Base-by-base conservation (phyloP, 92 coral and sea anemone genomes). In the Scolanthus callimorphus region DNA sequence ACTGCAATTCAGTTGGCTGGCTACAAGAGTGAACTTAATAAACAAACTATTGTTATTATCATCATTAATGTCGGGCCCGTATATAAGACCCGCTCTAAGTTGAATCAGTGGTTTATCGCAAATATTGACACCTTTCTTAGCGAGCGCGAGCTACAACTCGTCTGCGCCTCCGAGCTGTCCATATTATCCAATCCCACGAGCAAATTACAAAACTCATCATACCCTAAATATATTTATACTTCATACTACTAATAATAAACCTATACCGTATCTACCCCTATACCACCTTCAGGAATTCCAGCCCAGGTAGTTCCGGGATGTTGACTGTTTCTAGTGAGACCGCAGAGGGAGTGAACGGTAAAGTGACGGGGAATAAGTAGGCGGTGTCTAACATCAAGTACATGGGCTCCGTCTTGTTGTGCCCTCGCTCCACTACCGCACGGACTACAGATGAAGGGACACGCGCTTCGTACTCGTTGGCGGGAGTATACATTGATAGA, bases 401-500 rank as follows among this genome's bases (percentile, higher is more conserved):
- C 98, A 92, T 92, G 0, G 98, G 98, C 13, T 92, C 98, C 0
- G 90, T 69, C 60, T 88, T 86, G 65, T 92, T 84, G 43, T 92
- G 98, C 0, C 90, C 96, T 65, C 98, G 74, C 13, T 90, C 94
- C 39, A 92, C 96, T 57, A 92, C 98, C 0, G 98, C 98, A 2
- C 96, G 96, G 31, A 92, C 70, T 4, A 92, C 95, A 11, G 97
- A 79, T 15, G 96, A 90, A 2, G 98, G 98, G 17, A 92, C 98
- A 25, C 98, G 85, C 1, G 96, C 96, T 31, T 92, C 98, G 64
- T 89, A 89, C 28, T 92, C 98, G 59, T 92, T 92, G 53, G 88
- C 96, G 49, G 98, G 98, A 4, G 98, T 92, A 74, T 92, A 92
- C 98, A 92, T 92, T 20, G 96, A 84, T n/a, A 92, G 78, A 34